Conservation (phyloP, 2,888 invertebrate species). For the Halictus ligatus region DNA sequence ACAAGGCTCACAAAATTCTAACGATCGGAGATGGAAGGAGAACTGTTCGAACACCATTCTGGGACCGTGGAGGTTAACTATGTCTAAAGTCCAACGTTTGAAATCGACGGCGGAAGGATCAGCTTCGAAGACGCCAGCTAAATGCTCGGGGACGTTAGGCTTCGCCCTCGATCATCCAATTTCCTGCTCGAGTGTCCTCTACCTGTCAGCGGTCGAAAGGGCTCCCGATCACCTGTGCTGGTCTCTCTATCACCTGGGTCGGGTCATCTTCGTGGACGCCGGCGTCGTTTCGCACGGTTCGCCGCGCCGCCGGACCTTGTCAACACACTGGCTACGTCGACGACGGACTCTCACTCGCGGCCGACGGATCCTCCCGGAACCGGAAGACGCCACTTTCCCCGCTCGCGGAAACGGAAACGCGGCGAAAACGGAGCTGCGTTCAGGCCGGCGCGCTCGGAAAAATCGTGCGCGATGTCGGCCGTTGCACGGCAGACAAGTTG, state of each 20-base stretch:
- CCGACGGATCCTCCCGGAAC: constrained; percentile 1
- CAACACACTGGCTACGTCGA: constrained; percentile 18
- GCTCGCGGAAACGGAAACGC: neutral
- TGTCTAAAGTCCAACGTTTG: neutral
- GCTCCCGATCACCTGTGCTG: neutral
- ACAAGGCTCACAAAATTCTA: neutral
- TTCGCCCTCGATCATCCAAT: constrained; percentile 6
- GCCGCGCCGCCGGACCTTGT: constrained; percentile 31
- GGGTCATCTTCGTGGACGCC: neutral
- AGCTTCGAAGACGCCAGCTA: neutral
- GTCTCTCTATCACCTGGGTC: constrained; percentile 31
- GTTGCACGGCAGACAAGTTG: constrained; percentile 47
- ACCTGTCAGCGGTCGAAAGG: neutral
- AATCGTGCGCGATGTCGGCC: constrained; percentile 52
- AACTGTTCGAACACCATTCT: neutral
- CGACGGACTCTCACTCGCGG: neutral
- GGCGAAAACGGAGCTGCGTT: constrained; percentile 7
- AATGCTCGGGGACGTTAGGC: neutral
- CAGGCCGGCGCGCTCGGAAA: constrained; percentile 29
- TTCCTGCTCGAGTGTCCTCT: neutral
- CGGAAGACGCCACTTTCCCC: constrained; percentile 22
- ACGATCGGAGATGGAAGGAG: neutral
- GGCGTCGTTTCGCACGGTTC: constrained; percentile 19
- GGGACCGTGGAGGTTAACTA: neutral
- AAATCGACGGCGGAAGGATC: no score